Conservation (phyloP, 2,113 vertebrate genomes). For the Xiphophorus maculatus region DNA sequence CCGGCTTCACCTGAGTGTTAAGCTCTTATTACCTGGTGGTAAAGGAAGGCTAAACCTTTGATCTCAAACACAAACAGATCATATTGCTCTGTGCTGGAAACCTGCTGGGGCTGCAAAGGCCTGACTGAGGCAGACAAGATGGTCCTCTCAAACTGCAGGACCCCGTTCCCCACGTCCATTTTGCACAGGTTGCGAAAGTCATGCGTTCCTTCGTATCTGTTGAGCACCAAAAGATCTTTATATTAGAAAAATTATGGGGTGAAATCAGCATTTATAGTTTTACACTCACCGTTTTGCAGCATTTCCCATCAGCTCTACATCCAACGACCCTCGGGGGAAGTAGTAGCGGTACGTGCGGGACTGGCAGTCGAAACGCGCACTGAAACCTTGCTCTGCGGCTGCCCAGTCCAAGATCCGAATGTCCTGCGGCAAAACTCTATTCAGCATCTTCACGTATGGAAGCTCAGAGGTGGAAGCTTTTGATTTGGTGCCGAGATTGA, state of each 20-base stretch:
- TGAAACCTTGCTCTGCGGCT: conserved; percentile 84
- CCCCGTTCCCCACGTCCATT: conserved; percentile 97
- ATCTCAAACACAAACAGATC: conserved; percentile 90
- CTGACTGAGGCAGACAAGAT: conserved; percentile 84
- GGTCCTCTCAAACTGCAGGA: conserved; percentile 91
- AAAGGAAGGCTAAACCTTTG: conserved; percentile 91
- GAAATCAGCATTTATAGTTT: not conserved
- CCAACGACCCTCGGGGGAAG: conserved; percentile 87
- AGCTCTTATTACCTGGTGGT: conserved; percentile 85
- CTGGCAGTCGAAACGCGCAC: conserved; percentile 92
- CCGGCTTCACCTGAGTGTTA: not conserved
- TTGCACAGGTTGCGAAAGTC: conserved; percentile 97
- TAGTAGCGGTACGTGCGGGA: conserved; percentile 92
- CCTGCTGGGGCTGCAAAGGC: conserved; percentile 51
- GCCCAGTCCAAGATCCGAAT: conserved; percentile 90
- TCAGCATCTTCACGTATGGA: conserved; percentile 91
- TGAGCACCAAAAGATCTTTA: not conserved
- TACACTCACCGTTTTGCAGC: conserved; percentile 81
- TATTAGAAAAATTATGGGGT: not conserved
- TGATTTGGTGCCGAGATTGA: conserved; percentile 29
- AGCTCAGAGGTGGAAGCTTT: conserved; percentile 76
- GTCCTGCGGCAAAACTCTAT: conserved; percentile 89
- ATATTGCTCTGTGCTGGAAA: conserved; percentile 73
- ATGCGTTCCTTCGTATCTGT: conserved; percentile 88
- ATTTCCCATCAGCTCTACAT: conserved; percentile 84